These are phyloP conservation scores for Drosophila aff. DNA, from an alignment of 1,140 invertebrate genomes.

Conservation along the genomic window DNA sequence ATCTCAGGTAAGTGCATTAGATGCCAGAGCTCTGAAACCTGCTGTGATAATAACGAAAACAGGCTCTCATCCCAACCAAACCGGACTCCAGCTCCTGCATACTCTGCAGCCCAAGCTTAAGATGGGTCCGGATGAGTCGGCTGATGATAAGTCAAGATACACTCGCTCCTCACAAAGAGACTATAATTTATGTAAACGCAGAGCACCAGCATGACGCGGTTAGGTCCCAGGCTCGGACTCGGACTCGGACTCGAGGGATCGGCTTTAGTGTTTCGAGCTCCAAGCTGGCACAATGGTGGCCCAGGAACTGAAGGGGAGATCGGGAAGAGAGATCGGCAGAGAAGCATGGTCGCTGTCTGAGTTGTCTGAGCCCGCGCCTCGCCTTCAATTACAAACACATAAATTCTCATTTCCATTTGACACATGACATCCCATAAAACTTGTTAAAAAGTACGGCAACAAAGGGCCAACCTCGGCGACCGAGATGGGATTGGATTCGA, in stretches of 20 bases:
- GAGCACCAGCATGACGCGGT: slow-evolving; percentile 55
- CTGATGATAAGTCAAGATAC: slow-evolving; percentile 54
- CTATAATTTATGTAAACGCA: slow-evolving; percentile 76
- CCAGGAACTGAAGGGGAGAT: slow-evolving; percentile 6
- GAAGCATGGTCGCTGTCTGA: slow-evolving; percentile 11
- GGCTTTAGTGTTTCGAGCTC: slow-evolving; percentile 27
- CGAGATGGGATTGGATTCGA: slow-evolving; percentile 35
- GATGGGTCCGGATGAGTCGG: slow-evolving; percentile 28
- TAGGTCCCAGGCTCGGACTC: neutral
- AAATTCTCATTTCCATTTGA: slow-evolving; percentile 85
- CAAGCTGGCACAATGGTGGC: slow-evolving; percentile 58
- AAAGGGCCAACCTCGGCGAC: slow-evolving; percentile 61
- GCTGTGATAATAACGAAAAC: slow-evolving; percentile 28
- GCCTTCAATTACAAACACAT: slow-evolving; percentile 84
- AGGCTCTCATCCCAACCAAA: neutral
- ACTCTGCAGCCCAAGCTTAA: neutral
- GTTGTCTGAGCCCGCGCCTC: slow-evolving; percentile 55
- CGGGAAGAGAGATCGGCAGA: slow-evolving; percentile 10
- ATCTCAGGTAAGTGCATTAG: neutral
- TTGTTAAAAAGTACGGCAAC: slow-evolving; percentile 80
- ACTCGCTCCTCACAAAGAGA: slow-evolving; percentile 47
- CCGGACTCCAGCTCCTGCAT: slow-evolving; percentile 3
- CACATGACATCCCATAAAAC: slow-evolving; percentile 85
- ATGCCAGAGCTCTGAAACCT: slow-evolving; percentile 8
- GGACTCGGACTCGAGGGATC: slow-evolving; percentile 20